Evolutionary conservation across 35 echinoderm and acorn worm species (phyloP).

Genomic region (Chiridota heheva): DNA sequence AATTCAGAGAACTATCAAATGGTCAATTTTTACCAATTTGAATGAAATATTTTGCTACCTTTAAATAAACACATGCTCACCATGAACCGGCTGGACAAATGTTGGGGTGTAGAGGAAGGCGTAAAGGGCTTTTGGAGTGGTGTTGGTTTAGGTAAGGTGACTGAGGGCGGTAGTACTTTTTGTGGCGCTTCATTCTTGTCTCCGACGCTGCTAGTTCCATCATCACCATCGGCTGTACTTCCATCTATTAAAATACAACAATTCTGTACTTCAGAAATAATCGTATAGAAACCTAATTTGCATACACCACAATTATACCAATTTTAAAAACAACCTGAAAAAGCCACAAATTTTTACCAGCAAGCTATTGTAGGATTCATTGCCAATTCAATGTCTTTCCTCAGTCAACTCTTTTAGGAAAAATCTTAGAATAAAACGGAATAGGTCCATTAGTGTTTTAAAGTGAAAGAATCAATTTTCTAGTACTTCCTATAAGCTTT

Average conservation of each 20-base stretch:
- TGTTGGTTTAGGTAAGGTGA: slow-evolving; percentile 44
- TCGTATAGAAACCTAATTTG: not conserved
- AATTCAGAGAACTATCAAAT: not conserved
- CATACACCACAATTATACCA: not conserved
- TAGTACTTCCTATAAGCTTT: no score
- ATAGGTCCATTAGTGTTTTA: no score
- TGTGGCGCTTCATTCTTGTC: slow-evolving; percentile 31
- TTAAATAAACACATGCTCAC: slow-evolving; percentile 35
- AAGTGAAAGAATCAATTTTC: no score
- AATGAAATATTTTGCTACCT: not conserved
- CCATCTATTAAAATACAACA: slow-evolving; percentile 58
- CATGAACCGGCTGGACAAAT: slow-evolving; percentile 94
- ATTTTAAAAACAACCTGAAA: not conserved
- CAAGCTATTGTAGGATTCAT: not conserved
- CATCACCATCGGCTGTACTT: slow-evolving; percentile 53
- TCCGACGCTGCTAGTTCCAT: slow-evolving; percentile 33
- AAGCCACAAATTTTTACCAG: not conserved
- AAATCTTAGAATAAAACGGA: not conserved
- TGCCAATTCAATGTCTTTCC: not conserved
- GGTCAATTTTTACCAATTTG: not conserved
- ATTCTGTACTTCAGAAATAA: not conserved
- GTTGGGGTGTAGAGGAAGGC: slow-evolving; percentile 77
- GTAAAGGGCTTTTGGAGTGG: slow-evolving; percentile 90
- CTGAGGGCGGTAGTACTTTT: slow-evolving; percentile 17
- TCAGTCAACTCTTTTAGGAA: not conserved